Conservation (phyloP, 1,140 invertebrate genomes). For the Whitmania pigra region DNA sequence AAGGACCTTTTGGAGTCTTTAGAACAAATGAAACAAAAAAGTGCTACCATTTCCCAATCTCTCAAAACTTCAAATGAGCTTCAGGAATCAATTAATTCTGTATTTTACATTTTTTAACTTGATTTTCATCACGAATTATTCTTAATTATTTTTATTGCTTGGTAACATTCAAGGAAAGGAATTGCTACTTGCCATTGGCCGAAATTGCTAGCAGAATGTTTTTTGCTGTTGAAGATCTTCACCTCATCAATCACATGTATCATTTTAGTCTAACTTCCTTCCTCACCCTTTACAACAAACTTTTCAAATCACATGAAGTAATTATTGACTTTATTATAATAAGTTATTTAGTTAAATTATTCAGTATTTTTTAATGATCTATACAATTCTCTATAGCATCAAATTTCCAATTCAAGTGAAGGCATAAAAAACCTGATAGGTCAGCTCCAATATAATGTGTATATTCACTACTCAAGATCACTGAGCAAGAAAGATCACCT, state of each 20-base stretch:
- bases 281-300: constrained; percentile 59
- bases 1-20: constrained; percentile 72
- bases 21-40: constrained; percentile 78
- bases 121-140: not conserved
- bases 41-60: constrained; percentile 63
- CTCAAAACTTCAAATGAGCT: constrained; percentile 60
- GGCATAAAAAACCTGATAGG: constrained; percentile 18
- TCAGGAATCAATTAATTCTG: constrained; percentile 51
- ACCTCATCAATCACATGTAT: constrained; percentile 61
- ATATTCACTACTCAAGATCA: constrained; percentile 62
- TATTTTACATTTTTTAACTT: not conserved
- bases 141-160: constrained; percentile 17
- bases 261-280: constrained; percentile 62
- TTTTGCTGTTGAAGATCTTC: constrained; percentile 59
- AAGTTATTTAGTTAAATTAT: constrained; percentile 15
- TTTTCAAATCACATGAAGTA: constrained; percentile 42
- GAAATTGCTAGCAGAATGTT: constrained; percentile 62
- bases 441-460: constrained; percentile 46
- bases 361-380: not conserved
- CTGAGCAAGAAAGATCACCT: constrained; percentile 63
- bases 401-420: not conserved
- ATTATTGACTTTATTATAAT: constrained; percentile 8
- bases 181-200: constrained; percentile 61
- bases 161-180: constrained; percentile 50
- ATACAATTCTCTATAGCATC: not conserved